These are phyloP conservation scores for Macropodus opercularis DNA, from an alignment of 2,797 vertebrate genomes.

Conservation along the genomic window DNA sequence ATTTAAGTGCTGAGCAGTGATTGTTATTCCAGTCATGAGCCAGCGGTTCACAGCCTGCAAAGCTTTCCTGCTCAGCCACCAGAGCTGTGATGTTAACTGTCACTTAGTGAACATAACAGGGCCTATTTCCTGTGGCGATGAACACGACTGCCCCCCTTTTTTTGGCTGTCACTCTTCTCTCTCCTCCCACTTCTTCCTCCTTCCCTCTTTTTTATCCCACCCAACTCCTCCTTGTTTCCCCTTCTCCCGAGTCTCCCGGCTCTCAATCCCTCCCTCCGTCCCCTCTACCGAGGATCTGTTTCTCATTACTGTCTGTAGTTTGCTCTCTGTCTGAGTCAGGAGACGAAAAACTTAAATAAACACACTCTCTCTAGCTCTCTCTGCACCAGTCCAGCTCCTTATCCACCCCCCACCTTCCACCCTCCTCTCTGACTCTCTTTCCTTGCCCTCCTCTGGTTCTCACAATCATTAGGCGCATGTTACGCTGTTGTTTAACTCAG, in stretches of 20 bases:
- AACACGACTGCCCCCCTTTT: slow-evolving; percentile 55
- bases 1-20: slow-evolving; percentile 12
- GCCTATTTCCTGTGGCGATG: slow-evolving; percentile 67
- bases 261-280: slow-evolving; percentile 44
- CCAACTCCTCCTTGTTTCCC: slow-evolving; percentile 43
- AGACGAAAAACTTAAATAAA: slow-evolving; percentile 86
- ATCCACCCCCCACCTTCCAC: slow-evolving; percentile 6
- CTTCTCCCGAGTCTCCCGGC: slow-evolving; percentile 40
- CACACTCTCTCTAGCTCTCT: slow-evolving; percentile 66
- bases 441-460: slow-evolving; percentile 61
- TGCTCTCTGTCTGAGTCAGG: slow-evolving; percentile 84
- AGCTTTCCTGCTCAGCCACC: slow-evolving; percentile 47
- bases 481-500: slow-evolving; percentile 49
- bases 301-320: slow-evolving; percentile 86
- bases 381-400: slow-evolving; percentile 28
- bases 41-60: slow-evolving; percentile 7
- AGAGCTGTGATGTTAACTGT: slow-evolving; percentile 58
- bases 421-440: slow-evolving; percentile 27
- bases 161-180: slow-evolving; percentile 57
- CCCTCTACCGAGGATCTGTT: slow-evolving; percentile 80
- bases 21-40: slow-evolving; percentile 58
- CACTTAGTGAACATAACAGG: slow-evolving; percentile 55
- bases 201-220: slow-evolving; percentile 25
- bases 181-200: slow-evolving; percentile 43
- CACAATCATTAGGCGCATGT: slow-evolving; percentile 65